Conservation (phyloP, 2,888 invertebrate genomes). For the Chouioia cunea region DNA sequence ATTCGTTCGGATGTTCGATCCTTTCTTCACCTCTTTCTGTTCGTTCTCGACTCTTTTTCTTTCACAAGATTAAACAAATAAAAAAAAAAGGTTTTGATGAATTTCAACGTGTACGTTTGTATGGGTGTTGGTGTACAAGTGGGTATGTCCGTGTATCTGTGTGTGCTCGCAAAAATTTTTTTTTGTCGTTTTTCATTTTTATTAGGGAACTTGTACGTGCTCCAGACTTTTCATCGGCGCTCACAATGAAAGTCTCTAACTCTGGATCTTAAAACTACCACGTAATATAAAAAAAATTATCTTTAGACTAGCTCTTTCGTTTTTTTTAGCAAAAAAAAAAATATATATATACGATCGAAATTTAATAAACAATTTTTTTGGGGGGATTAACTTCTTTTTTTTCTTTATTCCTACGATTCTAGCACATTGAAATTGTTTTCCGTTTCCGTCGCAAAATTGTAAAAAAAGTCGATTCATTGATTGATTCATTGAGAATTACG, state of each 20-base stretch:
- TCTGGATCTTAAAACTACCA: slow-evolving; percentile 50
- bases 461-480: slow-evolving; percentile 40
- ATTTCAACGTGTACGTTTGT: slow-evolving; percentile 36
- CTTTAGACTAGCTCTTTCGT: slow-evolving; percentile 42
- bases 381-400: slow-evolving; percentile 31
- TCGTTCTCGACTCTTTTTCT: slow-evolving; percentile 8
- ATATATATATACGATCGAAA: slow-evolving; percentile 19
- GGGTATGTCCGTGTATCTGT: slow-evolving; percentile 11
- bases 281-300: slow-evolving; percentile 47
- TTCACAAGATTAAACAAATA: slow-evolving; percentile 46
- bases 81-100: slow-evolving; percentile 14
- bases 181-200: slow-evolving; percentile 40
- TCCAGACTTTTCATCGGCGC: slow-evolving; percentile 48
- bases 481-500: slow-evolving; percentile 41
- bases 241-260: slow-evolving; percentile 50
- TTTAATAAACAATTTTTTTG: slow-evolving; percentile 28
- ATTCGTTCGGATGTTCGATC: slow-evolving; percentile 44
- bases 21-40: not conserved
- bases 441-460: slow-evolving; percentile 30
- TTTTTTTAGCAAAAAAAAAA: slow-evolving; percentile 45
- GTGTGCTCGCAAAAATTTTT: slow-evolving; percentile 37
- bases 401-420: slow-evolving; percentile 36
- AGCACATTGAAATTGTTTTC: slow-evolving; percentile 41
- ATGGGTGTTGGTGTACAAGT: slow-evolving; percentile 23
- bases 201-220: slow-evolving; percentile 50